phyloP scores from a whole-genome alignment of 2,888 invertebrate genomes.

The Rhagium mordax region DNA sequence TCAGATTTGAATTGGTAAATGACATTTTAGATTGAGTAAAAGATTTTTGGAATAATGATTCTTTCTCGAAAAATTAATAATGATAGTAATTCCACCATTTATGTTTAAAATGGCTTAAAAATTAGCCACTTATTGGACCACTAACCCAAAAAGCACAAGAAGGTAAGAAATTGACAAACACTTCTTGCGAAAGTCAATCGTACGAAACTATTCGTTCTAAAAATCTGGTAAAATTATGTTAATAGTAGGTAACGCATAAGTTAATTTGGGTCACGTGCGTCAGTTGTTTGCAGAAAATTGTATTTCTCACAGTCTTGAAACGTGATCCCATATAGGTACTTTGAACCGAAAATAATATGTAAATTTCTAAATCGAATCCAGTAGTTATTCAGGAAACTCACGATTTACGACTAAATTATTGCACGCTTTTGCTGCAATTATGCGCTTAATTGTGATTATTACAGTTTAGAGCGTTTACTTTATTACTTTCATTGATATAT shows the following conservation, averaged over 20 bases:
- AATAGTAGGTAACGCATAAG: neutral
- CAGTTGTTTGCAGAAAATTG: neutral
- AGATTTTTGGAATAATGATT: too few species aligned
- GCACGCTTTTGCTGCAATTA: conserved; percentile 5
- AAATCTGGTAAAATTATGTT: too few species aligned
- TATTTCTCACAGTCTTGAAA: neutral
- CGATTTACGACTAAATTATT: neutral
- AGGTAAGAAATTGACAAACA: too few species aligned
- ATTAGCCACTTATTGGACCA: too few species aligned
- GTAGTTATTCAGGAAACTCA: conserved; percentile 6
- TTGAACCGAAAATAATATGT: conserved; percentile 10
- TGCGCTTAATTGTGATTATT: neutral
- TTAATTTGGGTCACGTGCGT: neutral
- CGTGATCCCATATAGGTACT: neutral
- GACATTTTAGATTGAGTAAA: too few species aligned
- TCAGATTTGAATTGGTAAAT: too few species aligned
- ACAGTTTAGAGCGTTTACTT: neutral
- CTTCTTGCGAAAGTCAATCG: too few species aligned
- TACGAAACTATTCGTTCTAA: too few species aligned
- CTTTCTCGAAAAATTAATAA: too few species aligned
- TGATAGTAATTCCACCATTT: too few species aligned
- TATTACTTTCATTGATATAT: conserved; percentile 1
- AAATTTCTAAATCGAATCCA: conserved; percentile 14
- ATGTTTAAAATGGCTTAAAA: too few species aligned
- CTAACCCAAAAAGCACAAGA: too few species aligned